Conservation (phyloP, 2,797 vertebrate species). For the Chrosomus eos region DNA sequence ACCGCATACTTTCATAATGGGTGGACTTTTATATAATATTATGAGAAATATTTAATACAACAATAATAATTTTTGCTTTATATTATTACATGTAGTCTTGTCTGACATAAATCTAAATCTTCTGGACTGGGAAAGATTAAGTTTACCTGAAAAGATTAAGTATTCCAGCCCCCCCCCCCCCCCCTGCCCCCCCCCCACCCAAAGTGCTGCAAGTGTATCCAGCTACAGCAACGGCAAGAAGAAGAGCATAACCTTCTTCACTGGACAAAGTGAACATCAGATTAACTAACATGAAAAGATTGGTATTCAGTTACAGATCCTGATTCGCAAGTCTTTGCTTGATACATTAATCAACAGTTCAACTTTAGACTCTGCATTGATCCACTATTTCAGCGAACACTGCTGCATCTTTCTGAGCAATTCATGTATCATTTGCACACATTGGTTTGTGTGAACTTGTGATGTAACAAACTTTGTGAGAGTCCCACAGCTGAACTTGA, state of each 20-base stretch:
- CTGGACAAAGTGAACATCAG: neutral
- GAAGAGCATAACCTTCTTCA: neutral
- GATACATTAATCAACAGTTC: neutral
- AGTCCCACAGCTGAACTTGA: slow-evolving; percentile 35
- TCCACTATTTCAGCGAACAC: neutral
- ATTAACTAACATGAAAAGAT: neutral
- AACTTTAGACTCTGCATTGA: slow-evolving; percentile 31
- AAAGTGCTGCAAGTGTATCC: neutral
- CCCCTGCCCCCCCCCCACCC: too few species aligned
- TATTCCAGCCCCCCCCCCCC: rapidly evolving
- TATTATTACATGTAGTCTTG: neutral
- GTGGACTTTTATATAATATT: neutral
- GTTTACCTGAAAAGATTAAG: neutral
- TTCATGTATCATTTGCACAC: slow-evolving; percentile 5
- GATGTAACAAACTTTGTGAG: slow-evolving; percentile 44
- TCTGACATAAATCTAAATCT: neutral
- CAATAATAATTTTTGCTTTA: neutral
- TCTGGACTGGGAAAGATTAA: neutral
- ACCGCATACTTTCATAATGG: neutral
- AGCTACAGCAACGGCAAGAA: neutral
- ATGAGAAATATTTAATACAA: neutral
- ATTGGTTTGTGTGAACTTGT: slow-evolving; percentile 13
- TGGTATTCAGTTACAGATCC: neutral
- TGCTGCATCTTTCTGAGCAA: slow-evolving; percentile 20
- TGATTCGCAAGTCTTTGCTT: neutral